phyloP scores from a whole-genome alignment of 2,113 vertebrate species.

The Pyxicephalus adspersus region DNA sequence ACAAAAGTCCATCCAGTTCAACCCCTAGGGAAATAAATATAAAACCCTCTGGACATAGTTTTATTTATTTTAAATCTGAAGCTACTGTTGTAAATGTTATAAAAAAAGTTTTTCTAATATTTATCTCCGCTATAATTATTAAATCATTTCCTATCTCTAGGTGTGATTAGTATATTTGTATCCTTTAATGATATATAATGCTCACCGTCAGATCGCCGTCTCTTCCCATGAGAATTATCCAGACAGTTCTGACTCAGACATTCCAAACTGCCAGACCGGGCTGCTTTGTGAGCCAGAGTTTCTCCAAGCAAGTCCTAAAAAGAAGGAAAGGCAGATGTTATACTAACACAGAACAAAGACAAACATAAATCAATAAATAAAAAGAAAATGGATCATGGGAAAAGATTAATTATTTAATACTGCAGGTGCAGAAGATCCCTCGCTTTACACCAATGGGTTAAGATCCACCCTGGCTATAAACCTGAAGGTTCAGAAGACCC shows the following conservation, averaged over 20 bases:
- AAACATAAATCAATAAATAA: background rate
- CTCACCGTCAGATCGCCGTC: constrained; percentile 54
- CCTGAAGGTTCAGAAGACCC: background rate
- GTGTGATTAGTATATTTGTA: background rate
- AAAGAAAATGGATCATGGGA: background rate
- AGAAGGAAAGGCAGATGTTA: background rate
- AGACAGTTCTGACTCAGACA: constrained; percentile 66
- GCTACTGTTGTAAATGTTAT: too few species aligned
- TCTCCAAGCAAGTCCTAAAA: constrained; percentile 74
- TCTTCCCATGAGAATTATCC: constrained; percentile 64
- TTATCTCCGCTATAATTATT: background rate
- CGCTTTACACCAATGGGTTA: too few species aligned
- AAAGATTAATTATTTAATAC: background rate
- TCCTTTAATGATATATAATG: background rate
- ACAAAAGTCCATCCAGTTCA: too few species aligned
- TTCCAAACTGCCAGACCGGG: constrained; percentile 75
- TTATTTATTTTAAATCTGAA: too few species aligned
- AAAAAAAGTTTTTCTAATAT: background rate
- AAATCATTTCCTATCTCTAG: background rate
- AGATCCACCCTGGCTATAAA: background rate
- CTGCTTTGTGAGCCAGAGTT: constrained; percentile 77
- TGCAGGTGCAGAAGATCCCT: background rate
- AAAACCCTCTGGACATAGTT: too few species aligned
- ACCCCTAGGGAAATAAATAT: too few species aligned
- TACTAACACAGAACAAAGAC: background rate